A percentile compares a stretch with the other conserved stretches of the same genome.
Evolutionary conservation across 2,113 vertebrate species (phyloP).

Genomic region (Podarcis muralis): DNA sequence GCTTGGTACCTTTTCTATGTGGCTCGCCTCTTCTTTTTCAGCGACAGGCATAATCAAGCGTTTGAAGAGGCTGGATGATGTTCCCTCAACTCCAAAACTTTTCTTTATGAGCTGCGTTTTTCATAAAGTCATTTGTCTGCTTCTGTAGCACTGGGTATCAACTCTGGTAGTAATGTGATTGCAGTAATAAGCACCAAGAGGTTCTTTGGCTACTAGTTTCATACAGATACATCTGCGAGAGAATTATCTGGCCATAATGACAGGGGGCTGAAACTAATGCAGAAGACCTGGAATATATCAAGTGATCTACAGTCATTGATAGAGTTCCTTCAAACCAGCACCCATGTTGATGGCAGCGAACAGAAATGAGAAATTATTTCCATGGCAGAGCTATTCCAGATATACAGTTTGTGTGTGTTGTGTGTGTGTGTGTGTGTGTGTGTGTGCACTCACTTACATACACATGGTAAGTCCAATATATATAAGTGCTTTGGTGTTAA

Average conservation of each 20-base stretch:
- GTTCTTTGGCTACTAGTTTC: slow-evolving; percentile 32
- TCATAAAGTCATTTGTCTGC: slow-evolving; percentile 28
- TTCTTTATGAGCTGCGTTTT: background rate
- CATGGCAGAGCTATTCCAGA: background rate
- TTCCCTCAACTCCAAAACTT: slow-evolving; percentile 19
- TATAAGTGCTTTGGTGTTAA: too few relatives aligned
- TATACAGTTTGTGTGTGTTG: background rate
- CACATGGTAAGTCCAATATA: too few relatives aligned
- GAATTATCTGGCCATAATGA: slow-evolving; percentile 30
- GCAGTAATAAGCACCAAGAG: slow-evolving; percentile 31
- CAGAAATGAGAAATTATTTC: background rate
- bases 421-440: too few relatives aligned
- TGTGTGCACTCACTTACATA: too few relatives aligned
- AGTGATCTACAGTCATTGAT: slow-evolving; percentile 26
- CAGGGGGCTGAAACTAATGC: slow-evolving; percentile 23
- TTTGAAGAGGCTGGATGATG: slow-evolving; percentile 1
- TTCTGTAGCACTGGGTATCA: slow-evolving; percentile 18
- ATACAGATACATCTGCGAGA: slow-evolving; percentile 10
- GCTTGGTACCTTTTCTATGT: background rate
- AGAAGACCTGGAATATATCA: slow-evolving; percentile 36
- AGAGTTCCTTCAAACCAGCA: slow-evolving; percentile 15
- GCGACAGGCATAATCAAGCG: slow-evolving; percentile 5
- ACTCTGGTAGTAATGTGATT: slow-evolving; percentile 42
- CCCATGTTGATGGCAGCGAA: background rate
- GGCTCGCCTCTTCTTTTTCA: background rate